Conservation (phyloP, 2,797 vertebrate species). For the Aldrovandia affinis region DNA sequence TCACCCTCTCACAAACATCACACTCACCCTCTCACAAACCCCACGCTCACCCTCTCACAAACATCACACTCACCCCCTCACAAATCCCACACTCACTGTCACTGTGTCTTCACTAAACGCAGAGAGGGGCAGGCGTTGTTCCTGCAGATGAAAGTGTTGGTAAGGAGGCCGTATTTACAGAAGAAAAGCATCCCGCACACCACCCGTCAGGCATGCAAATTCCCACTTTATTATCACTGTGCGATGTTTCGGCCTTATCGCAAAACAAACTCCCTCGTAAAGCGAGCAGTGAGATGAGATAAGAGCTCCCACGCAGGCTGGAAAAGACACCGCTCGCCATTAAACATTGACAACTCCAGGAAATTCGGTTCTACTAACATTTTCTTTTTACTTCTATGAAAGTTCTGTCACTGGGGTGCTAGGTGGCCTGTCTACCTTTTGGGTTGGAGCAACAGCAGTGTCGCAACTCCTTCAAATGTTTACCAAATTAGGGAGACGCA, state of each 20-base stretch:
- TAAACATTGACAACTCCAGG: constrained; percentile 24
- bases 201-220: no score
- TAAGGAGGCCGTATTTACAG: neutral
- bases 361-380: constrained; percentile 37
- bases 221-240: no score
- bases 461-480: neutral
- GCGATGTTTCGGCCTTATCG: no score
- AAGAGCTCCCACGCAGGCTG: constrained; percentile 22
- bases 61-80: neutral
- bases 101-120: neutral
- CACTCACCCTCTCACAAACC: neutral
- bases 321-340: constrained; percentile 27
- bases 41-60: no score
- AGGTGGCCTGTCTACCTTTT: constrained; percentile 1
- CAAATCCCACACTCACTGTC: neutral
- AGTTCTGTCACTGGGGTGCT: constrained; percentile 22
- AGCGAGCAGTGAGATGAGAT: constrained; percentile 35
- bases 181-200: no score
- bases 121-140: neutral
- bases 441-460: neutral
- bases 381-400: neutral
- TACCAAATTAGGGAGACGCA: neutral
- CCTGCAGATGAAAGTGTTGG: neutral
- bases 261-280: no score
- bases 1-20: neutral